Conservation (phyloP, 2,797 vertebrate species). For the Malacoctenus gilli region DNA sequence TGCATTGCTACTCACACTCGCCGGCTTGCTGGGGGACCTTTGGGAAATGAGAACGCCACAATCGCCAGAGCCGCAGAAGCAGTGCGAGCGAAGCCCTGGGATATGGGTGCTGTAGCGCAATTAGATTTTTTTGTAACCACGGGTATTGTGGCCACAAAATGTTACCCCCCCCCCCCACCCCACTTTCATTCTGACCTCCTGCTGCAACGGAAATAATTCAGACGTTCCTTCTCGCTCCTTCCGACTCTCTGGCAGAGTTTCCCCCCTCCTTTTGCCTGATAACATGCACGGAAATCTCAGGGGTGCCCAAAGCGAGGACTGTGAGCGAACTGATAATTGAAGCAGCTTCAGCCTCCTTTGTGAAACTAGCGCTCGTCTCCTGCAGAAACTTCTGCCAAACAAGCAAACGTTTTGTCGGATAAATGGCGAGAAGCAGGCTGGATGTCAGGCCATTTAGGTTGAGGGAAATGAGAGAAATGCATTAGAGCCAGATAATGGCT, state of each 20-base stretch:
- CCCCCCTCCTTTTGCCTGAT: constrained; percentile 15
- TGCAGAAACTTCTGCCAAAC: constrained; percentile 1
- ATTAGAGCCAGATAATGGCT: constrained; percentile 5
- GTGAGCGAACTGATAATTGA: too few species aligned
- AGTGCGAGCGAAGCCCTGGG: constrained; percentile 18
- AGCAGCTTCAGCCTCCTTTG: too few species aligned
- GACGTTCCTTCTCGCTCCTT: constrained; percentile 1
- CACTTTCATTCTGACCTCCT: constrained; percentile 24
- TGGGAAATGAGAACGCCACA: constrained; percentile 36
- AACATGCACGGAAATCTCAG: constrained; percentile 12
- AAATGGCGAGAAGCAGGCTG: constrained; percentile 12
- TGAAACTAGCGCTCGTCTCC: too few species aligned
- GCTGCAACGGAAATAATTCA: constrained; percentile 35
- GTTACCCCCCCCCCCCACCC: neutral
- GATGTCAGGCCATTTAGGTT: constrained; percentile 15
- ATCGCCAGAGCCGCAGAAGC: constrained; percentile 12
- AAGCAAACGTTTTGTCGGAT: constrained; percentile 6
- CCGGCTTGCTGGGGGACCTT: constrained; percentile 9
- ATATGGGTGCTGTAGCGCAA: constrained; percentile 31
- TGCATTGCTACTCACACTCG: constrained; percentile 20
- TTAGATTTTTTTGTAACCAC: constrained; percentile 39
- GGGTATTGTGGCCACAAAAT: constrained; percentile 23
- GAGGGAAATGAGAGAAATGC: neutral
- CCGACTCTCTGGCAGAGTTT: constrained; percentile 6
- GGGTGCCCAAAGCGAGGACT: too few species aligned